Evolutionary conservation across 2,888 invertebrate species (phyloP), one percentile per base, ranked within the genome.

Genomic region (Drosophila crucigera): DNA sequence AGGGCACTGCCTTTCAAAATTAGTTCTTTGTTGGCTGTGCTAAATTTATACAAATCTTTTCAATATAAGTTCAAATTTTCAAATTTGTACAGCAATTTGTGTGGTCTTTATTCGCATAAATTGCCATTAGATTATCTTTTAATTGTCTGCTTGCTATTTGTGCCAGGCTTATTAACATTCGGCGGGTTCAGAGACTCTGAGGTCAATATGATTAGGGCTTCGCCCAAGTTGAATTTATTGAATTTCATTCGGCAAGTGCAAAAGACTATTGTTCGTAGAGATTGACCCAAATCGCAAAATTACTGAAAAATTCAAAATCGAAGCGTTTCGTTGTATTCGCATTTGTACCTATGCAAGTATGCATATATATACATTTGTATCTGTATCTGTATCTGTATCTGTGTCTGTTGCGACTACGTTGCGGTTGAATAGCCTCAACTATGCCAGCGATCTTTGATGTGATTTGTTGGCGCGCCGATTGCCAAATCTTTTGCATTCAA

Each of bases 401-500:
- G 65, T 73, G 63, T 77, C 77, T 70, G 69, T 79, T 80, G 84
- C 84, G 87, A 86, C 86, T 61, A 81, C 77, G 86, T 86, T 88
- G 87, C 90, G 87, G 87, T 88, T 88, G 87, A 88, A 90, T 88
- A 84, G 89, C 68, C 78, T 72, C 73, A 83, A 87, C 58, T 80
- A 69, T 80, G 81, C 78, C 78, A 78, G 56, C 84, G 78, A 88
- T 87, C 85, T 87, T 87, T 82, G 83, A 80, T 76, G 86, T 80
- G 78, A 82, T 74, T 71, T 73, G 73, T 66, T 71, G 68, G 64
- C 65, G 55, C 75, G 73, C 54, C 71, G 85, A 85, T 87, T 87
- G 83, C 90, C 87, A 87, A 87, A 87, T 89, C 84, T 80, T 81
- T 81, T 76, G 86, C 84, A 79, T 89, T 89, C 73, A 78, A 84